Base-by-base conservation (phyloP, 2,113 vertebrate species). In the Sinocyclocheilus anophthalmus region DNA sequence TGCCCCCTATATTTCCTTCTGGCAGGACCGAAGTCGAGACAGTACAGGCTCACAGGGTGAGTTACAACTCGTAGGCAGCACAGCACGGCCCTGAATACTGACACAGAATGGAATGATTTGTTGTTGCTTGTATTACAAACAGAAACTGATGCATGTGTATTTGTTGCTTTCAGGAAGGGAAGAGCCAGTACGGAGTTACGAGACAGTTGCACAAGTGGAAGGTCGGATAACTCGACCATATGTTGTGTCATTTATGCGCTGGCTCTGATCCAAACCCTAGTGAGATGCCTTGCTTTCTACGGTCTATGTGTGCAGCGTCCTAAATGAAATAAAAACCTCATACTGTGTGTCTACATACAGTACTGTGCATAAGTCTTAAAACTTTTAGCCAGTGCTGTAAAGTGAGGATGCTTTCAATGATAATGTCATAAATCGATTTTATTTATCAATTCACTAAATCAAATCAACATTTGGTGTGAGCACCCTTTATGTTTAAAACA, bases 171-270 rank as follows among this genome's bases (percentile, higher is more conserved):
- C 91, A 97, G 96, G 96, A 92, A 95, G 96, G 90, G 96, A 98
- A 92, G 96, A 97, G 89, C 92, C 93, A 0, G 95, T 96, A 37
- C 92, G 96, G 85, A 98, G 96, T 91, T 98, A 98, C 6, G 97
- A 98, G 93, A 96, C 95, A 0, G 96, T 98, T 88, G 94, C 95
- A 37, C 97, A 97, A 90, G 97, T 97, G 93, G 97, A 98, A 97
- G 97, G 97, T 98, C 86, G 93, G 92, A 53, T 37, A 16, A 45
- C 2, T 70, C 37, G 13, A 22, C 6, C 14, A 48, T 18, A 70
- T 37, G 5, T 18, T 50, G 11, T 22, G 26, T 22, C 39, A 80
- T 45, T 22, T 13, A 30, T 45, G 14, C 22, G 5, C n/a, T 50
- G 42, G 73, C 39, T 50, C 73, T 48, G 45, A 76, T 50, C 45